Base-by-base conservation (phyloP, 1,140 invertebrate species). In the Atta texana region DNA sequence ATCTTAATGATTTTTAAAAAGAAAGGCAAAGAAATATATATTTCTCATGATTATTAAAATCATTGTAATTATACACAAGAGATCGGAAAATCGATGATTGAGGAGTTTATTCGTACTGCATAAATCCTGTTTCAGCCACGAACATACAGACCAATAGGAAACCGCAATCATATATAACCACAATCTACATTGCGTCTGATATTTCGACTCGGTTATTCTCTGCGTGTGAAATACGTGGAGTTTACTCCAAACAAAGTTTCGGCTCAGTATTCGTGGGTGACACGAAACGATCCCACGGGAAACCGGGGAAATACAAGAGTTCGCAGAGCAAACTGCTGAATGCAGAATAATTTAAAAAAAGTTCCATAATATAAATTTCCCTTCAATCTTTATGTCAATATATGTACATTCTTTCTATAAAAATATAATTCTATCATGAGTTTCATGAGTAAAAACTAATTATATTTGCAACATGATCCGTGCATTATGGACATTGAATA, bases 121-220 rank as follows among this genome's bases (percentile, higher is more conserved):
- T 18, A 31, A 72, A 72, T 28, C 3, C 7, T 6, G 10, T 44
- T 31, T 82, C 16, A 10, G 12, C 18, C 21, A 4, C 55, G 24
- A 61, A 59, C 12, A 39, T 3, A 44, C 28, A n/a, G 21, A 57
- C 31, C 55, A 39, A 82, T 74, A 82, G 80, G 68, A 82, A 84
- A 84, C 80, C 80, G 39, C 69, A 74, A 74, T 74, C 69, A 8
- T 63, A 49, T 12, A 44, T 18, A 72, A 82, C 68, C 66, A 18
- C 68, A 82, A 72, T 84, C 39, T 74, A 66, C 24, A 84, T 81
- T 74, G 68, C 74, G 44, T 10, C 8, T 64, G 39, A 82, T 82
- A 82, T 59, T 72, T 82, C 18, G 39, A 10, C 53, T 82, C 53
- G 34, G 24, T 82, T 72, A 72, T 72, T 72, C 66, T 72, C 78